These are phyloP conservation scores for Noctua fimbriata DNA, from an alignment of 2,888 invertebrate species.

Conservation along the genomic window DNA sequence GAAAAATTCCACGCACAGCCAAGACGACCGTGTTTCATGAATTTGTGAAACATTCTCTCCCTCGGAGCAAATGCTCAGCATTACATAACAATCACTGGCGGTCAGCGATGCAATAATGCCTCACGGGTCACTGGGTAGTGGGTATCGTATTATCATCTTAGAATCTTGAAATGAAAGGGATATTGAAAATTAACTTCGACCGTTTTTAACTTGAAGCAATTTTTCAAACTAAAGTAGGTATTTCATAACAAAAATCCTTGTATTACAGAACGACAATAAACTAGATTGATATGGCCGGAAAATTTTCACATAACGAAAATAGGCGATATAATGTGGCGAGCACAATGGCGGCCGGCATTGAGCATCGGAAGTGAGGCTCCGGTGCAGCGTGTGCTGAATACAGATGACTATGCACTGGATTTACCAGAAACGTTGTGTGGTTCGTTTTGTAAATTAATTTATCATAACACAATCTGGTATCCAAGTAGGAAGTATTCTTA, in stretches of 20 bases:
- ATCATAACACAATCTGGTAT: too few species aligned
- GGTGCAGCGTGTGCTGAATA: not conserved
- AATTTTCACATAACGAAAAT: slow-evolving; percentile 59
- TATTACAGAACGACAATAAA: not conserved
- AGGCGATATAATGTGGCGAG: slow-evolving; percentile 43
- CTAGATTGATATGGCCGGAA: slow-evolving; percentile 23
- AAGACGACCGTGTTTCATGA: not conserved
- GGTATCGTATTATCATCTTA: not conserved
- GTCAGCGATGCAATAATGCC: slow-evolving; percentile 10
- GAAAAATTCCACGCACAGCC: not conserved
- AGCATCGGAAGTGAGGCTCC: slow-evolving; percentile 46
- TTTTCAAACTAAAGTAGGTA: not conserved
- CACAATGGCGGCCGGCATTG: slow-evolving; percentile 46
- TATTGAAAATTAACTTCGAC: not conserved
- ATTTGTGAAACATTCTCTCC: not conserved
- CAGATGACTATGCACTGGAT: not conserved
- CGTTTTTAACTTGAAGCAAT: not conserved
- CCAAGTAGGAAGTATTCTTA: not conserved
- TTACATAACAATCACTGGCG: not conserved
- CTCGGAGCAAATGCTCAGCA: slow-evolving; percentile 10
- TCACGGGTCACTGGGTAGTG: slow-evolving; percentile 23
- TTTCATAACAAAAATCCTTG: not conserved
- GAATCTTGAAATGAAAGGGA: not conserved
- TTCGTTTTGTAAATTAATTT: not conserved
- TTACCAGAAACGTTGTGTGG: not conserved